A percentile compares a stretch with the other conserved stretches of the same genome.
Evolutionary conservation across 2,797 vertebrate species (phyloP).

Genomic region (Bovichtus diacanthus): DNA sequence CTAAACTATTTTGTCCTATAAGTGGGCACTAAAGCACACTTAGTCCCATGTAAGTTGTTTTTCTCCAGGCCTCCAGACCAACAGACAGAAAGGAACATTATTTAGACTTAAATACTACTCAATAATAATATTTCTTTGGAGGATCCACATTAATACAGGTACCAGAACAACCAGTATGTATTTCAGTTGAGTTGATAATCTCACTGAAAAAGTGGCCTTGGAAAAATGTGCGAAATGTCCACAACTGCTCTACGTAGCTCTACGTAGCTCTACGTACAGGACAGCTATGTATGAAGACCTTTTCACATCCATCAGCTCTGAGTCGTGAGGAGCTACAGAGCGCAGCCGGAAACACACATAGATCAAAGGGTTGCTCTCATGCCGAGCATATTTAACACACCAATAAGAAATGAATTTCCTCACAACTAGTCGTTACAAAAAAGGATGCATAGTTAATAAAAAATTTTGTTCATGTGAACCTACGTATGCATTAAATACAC

Average conservation of each 20-base stretch:
- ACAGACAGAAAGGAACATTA: background rate
- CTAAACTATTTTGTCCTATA: constrained; percentile 8
- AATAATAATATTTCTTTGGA: background rate
- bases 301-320: constrained; percentile 26
- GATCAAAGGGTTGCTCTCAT: constrained; percentile 24
- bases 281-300: constrained; percentile 14
- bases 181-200: constrained; percentile 7
- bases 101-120: background rate
- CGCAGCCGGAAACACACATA: constrained; percentile 28
- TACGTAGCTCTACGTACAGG: background rate
- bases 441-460: background rate
- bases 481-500: background rate
- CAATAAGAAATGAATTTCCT: constrained; percentile 7
- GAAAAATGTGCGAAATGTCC: constrained; percentile 43
- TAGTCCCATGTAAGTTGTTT: constrained; percentile 5
- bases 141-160: background rate
- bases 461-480: background rate
- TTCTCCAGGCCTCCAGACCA: constrained; percentile 8
- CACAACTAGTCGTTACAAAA: constrained; percentile 9
- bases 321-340: constrained; percentile 19
- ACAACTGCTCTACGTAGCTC: no score
- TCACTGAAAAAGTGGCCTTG: background rate
- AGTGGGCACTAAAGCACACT: background rate
- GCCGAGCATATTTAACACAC: constrained; percentile 43
- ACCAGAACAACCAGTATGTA: background rate